A percentile compares a stretch with the other conserved stretches of the same genome.
Conservation (phyloP, 1,140 invertebrate genomes). For the Micrasema minimum region DNA sequence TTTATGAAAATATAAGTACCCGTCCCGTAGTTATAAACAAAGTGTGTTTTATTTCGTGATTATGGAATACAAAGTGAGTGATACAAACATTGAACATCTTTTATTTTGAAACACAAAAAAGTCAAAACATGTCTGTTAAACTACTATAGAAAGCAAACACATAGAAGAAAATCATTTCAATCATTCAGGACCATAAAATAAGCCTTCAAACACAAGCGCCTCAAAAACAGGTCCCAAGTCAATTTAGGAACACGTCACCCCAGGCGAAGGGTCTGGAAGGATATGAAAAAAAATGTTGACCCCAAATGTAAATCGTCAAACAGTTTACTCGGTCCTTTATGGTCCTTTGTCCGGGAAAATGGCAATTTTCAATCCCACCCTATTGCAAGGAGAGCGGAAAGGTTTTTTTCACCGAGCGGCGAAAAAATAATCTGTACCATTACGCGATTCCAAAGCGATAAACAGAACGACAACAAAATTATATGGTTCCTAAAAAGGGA, state of each 20-base stretch:
- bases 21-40: too few relatives aligned
- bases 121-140: too few relatives aligned
- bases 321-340: conserved; percentile 32
- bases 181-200: neutral
- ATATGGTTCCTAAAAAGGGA: conserved; percentile 4
- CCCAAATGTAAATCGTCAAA: conserved; percentile 37
- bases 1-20: too few relatives aligned
- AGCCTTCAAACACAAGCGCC: conserved; percentile 15
- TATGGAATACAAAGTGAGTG: too few relatives aligned
- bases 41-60: too few relatives aligned
- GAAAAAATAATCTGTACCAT: conserved; percentile 31
- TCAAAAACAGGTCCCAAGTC: conserved; percentile 18
- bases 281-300: conserved; percentile 32
- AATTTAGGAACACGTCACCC: conserved; percentile 28
- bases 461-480: conserved; percentile 35
- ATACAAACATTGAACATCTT: too few relatives aligned
- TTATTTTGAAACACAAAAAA: too few relatives aligned
- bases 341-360: conserved; percentile 32
- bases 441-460: conserved; percentile 28
- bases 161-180: too few relatives aligned
- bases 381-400: conserved; percentile 27
- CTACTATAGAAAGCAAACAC: too few relatives aligned
- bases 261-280: conserved; percentile 3
- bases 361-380: conserved; percentile 26
- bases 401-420: conserved; percentile 17